phyloP scores from a whole-genome alignment of 2,113 vertebrate species.

The Mustelus asterias region DNA sequence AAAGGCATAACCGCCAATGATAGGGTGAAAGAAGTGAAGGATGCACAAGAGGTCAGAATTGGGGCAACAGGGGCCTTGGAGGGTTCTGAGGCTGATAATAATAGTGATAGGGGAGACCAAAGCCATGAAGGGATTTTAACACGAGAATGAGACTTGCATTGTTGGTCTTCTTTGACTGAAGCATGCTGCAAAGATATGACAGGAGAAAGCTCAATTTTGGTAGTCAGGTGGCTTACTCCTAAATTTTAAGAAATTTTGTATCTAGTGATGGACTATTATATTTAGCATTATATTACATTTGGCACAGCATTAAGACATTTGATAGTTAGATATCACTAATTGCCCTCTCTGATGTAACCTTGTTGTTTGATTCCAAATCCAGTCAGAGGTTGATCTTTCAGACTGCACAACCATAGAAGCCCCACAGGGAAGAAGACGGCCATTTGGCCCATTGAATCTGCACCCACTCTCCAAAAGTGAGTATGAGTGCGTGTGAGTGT shows the following conservation, averaged over 20 bases:
- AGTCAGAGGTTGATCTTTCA: not conserved
- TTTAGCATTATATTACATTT: not conserved
- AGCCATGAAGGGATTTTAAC: not conserved
- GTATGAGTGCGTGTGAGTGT: too few species aligned
- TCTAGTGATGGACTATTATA: not conserved
- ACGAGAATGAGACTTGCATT: not conserved
- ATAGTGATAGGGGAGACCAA: not conserved
- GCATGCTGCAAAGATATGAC: not conserved
- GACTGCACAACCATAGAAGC: too few species aligned
- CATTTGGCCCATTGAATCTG: too few species aligned
- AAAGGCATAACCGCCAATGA: not conserved
- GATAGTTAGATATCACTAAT: not conserved
- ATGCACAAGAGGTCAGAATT: not conserved
- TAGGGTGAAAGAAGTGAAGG: too few species aligned
- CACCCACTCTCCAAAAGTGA: too few species aligned
- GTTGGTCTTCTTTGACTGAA: not conserved
- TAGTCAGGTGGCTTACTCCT: not conserved
- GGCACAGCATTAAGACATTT: not conserved
- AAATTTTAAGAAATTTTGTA: not conserved
- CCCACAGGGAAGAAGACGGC: too few species aligned
- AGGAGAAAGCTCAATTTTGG: not conserved
- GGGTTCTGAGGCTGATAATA: not conserved
- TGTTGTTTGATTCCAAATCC: not conserved
- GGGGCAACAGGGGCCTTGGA: not conserved
- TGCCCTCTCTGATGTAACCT: not conserved